Evolutionary conservation across 1,140 invertebrate genomes (phyloP).

Genomic region (Aphis craccivora): DNA sequence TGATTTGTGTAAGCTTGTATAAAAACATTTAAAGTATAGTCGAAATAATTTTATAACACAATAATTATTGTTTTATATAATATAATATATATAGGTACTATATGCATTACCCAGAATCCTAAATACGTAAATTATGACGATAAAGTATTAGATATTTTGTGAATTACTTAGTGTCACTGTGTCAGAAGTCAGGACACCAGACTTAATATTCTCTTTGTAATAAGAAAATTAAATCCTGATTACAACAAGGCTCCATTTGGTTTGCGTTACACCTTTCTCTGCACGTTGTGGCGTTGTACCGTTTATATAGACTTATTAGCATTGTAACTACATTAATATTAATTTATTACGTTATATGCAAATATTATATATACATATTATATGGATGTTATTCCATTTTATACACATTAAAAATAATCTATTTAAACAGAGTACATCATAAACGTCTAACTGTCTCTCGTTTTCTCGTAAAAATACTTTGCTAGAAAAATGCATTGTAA

Average conservation of each 20-base stretch:
- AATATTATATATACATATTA: not conserved
- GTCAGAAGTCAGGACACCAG: too few relatives aligned
- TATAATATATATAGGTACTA: too few relatives aligned
- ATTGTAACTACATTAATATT: not conserved
- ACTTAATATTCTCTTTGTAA: too few relatives aligned
- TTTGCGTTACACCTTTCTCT: not conserved
- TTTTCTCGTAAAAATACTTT: not conserved
- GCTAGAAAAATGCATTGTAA: not conserved
- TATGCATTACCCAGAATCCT: too few relatives aligned
- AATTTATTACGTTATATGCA: not conserved
- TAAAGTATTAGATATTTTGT: too few relatives aligned
- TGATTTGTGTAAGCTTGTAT: too few relatives aligned
- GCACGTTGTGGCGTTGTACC: not conserved
- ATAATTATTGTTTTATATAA: too few relatives aligned
- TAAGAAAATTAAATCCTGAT: not conserved
- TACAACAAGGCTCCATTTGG: not conserved
- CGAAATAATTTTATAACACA: too few relatives aligned
- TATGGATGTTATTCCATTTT: not conserved
- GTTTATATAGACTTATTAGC: not conserved
- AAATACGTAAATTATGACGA: too few relatives aligned
- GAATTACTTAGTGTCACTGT: too few relatives aligned
- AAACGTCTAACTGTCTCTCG: not conserved
- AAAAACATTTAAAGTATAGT: too few relatives aligned
- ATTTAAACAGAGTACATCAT: rapidly evolving
- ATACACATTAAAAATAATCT: not conserved